Conservation (phyloP, 2,888 invertebrate species). For the Drosophila neonasuta region DNA sequence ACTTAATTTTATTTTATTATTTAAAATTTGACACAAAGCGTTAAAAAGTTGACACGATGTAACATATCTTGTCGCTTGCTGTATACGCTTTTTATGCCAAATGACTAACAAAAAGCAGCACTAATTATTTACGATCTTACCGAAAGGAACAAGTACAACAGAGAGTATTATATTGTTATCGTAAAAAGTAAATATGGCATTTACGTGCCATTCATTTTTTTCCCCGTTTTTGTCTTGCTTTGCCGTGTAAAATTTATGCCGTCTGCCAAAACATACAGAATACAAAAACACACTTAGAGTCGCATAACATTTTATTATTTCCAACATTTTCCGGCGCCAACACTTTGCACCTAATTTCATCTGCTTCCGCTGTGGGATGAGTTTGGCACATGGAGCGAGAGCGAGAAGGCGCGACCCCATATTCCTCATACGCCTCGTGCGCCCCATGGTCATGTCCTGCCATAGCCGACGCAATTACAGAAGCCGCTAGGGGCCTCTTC, state of each 20-base stretch:
- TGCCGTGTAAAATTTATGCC: conserved; percentile 50
- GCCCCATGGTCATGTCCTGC: conserved; percentile 12
- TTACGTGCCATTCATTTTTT: conserved; percentile 51
- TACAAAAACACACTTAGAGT: conserved; percentile 34
- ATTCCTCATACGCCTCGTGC: neutral
- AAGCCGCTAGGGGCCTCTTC: conserved; percentile 42
- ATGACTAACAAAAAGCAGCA: conserved; percentile 41
- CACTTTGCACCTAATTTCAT: conserved; percentile 68
- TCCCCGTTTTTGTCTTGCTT: neutral
- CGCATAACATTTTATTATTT: conserved; percentile 51
- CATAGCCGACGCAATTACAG: conserved; percentile 42
- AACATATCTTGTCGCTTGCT: conserved; percentile 31
- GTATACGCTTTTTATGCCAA: conserved; percentile 23
- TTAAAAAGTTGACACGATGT: conserved; percentile 47
- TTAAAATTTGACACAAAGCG: conserved; percentile 50
- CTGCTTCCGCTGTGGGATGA: conserved; percentile 35
- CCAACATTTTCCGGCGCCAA: conserved; percentile 47
- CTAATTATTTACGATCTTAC: conserved; percentile 73
- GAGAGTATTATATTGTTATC: conserved; percentile 53
- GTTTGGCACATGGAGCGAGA: neutral
- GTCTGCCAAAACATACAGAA: conserved; percentile 23
- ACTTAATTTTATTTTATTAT: conserved; percentile 62
- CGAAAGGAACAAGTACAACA: conserved; percentile 13
- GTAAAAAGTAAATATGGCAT: conserved; percentile 66
- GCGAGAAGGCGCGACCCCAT: conserved; percentile 12